Conservation (phyloP, 2,797 vertebrate species). For the Peromyscus attwateri region DNA sequence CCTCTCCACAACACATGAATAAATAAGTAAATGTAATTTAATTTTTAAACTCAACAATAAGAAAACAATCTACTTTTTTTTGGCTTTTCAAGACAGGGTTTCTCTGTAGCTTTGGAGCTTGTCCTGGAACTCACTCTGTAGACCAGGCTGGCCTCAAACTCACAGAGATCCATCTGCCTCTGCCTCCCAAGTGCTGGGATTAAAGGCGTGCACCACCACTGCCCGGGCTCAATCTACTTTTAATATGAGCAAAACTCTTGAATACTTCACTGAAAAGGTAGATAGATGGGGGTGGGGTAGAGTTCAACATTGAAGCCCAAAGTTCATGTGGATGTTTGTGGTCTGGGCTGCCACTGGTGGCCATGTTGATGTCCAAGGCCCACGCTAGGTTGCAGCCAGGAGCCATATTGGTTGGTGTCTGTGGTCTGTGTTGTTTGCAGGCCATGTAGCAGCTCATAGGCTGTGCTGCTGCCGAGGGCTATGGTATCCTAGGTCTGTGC, state of each 20-base stretch:
- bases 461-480: not conserved
- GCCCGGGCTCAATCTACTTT: not conserved
- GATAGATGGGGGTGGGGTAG: not conserved
- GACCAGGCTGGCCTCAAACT: too few relatives aligned
- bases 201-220: too few relatives aligned
- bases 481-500: not conserved
- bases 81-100: too few relatives aligned
- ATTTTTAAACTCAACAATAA: not conserved
- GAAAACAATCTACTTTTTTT: not conserved
- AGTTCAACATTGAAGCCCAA: not conserved
- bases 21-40: not conserved
- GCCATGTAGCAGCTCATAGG: not conserved
- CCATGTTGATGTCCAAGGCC: not conserved
- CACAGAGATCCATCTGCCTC: too few relatives aligned
- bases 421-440: not conserved
- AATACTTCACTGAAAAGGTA: not conserved
- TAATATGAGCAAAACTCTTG: not conserved
- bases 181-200: too few relatives aligned
- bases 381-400: not conserved
- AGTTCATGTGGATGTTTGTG: not conserved
- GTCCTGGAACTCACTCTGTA: too few relatives aligned
- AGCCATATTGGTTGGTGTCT: not conserved
- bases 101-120: too few relatives aligned
- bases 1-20: not conserved
- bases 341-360: not conserved